Base-by-base conservation (phyloP, 2,113 vertebrate genomes). In the Apteryx owenii region DNA sequence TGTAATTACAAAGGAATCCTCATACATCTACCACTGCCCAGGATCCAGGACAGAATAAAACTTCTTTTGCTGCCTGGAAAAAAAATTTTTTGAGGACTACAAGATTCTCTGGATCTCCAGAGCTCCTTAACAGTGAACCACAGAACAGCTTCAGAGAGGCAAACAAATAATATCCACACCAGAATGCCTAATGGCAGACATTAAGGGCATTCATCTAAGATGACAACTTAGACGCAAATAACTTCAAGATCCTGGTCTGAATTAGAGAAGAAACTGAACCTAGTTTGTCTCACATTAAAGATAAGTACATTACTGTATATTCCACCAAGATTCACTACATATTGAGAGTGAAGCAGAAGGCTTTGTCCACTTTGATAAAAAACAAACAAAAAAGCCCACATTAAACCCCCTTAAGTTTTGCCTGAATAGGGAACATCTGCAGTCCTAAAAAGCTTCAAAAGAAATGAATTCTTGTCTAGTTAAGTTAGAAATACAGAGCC, bases 281-380 rank as follows among this genome's bases (percentile, higher is more conserved):
- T 12, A 66, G 20, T 7, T 77, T 56, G 36, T 29, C 23, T 53
- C 8, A 5, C 25, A 36, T 28, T 8, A 62, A 36, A 9, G 13
- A 9, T n/a, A 9, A 71, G 3, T 51, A 61, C 40, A 72, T 44
- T 33, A 60, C 9, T 66, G 11, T 13, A 36, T 50, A 62, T 66
- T 88, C 76, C 64, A 81, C 33, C 44, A 77, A 61, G 44, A 54
- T 33, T 76, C 22, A 33, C 3, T 56, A 40, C 7, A 14, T 5
- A 54, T 28, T 0, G 3, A 66, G 3, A 88, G 18, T 1, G 0
- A 85, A 77, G n/a, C 31, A 21, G 5, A 54, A 7, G 38, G 15
- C 31, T 84, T 87, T 66, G 20, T 28, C 42, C 12, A 42, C 56
- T 80, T 70, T 20, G 22, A 81, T 28, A 56, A 68, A 76, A 80